Base-by-base conservation (phyloP, 92 coral and sea anemone genomes). In the Porites divaricata region DNA sequence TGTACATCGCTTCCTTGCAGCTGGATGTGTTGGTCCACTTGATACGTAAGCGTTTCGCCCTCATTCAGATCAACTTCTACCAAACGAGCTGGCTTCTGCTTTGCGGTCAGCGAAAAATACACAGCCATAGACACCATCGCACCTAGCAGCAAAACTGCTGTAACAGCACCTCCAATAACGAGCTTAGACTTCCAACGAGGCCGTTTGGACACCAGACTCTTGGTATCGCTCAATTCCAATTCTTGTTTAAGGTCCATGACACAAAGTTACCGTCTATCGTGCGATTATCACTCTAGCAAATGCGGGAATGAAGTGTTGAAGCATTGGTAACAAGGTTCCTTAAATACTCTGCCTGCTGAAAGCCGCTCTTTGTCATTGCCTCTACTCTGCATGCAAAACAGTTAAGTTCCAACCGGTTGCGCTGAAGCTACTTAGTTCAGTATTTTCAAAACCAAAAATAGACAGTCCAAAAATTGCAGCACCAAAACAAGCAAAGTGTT, bases 21-120 rank as follows among this genome's bases (percentile, higher is more conserved):
- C 9, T 63, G 20, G 14, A 78, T 63, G 12, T 63, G 2, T 8
- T 78, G 82, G 65, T 49, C 48, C 71, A 78, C 82, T 14, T 62
- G 82, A 66, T 78, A 78, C 45, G 82, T 63, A 71, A 78, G 59
- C 3, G 72, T 64, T 48, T 78, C 82, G 2, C 59, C 82, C 14
- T 63, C 72, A 45, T 64, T 72, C 45, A 78, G 72, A 49, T 78
- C 65, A 19, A 78, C 82, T 28, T 78, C 82, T 78, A 62, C 73
- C 82, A 78, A 48, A 6, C 82, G 72, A 78, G 72, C 16, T 78
- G 82, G 41, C 11, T 71, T 1, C 2, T 23, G 7, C n/a, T 76
- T 76, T 0, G 2, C 15, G 62, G 45, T 64, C 58, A 77, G 62
- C 28, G 22, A 1, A 61, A 77, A 63, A 77, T 1, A 57, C 1